Evolutionary conservation across 1,140 invertebrate genomes (phyloP), one percentile per base, ranked within the genome.

Genomic region (Bombus waltoni): DNA sequence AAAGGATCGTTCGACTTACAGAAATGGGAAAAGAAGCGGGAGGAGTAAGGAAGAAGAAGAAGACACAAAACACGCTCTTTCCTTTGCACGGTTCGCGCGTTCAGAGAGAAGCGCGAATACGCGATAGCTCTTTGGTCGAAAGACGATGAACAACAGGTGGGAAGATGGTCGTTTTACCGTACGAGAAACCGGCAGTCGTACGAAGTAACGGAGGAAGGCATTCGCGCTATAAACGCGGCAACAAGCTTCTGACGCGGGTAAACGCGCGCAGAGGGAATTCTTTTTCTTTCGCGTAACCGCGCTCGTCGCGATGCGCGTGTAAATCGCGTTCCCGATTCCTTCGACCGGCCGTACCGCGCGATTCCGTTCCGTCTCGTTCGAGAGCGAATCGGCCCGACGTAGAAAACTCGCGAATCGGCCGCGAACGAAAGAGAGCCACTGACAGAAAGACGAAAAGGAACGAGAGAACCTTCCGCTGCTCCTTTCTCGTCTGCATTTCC

Each of bases 131-230:
- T 2, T 68, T 28, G 72, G 40, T 53, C 57, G 71, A 47, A 35
- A 70, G 62, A 70, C 10, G 74, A 78, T 35, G 78, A 83, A 83
- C 81, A 83, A 83, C 81, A 83, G 81, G 81, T 83, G 81, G 74
- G 32, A 83, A 83, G 18, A 22, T 66, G n/a, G 72, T 76, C 65
- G 78, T 81, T 81, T 68, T 70, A 65, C 35, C 42, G 44, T 62
- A 32, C 53, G 79, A 42, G 35, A 62, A 44, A 73, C 28, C 44
- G 38, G 3, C 70, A 38, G 40, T 2, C 32, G 44, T n/a, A 32
- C 40, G 3, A 44, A 59, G 53, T 3, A 53, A 71, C 78, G 35
- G 44, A 57, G 66, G 35, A 25, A 18, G 25, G 18, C 2, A 62
- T n/a, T 35, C 38, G 47, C 44, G 32, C 44, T 73, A 70, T 38